Evolutionary conservation across 2,797 vertebrate species (phyloP), one percentile per base, ranked within the genome.

Genomic region (Cetoscarus ocellatus): DNA sequence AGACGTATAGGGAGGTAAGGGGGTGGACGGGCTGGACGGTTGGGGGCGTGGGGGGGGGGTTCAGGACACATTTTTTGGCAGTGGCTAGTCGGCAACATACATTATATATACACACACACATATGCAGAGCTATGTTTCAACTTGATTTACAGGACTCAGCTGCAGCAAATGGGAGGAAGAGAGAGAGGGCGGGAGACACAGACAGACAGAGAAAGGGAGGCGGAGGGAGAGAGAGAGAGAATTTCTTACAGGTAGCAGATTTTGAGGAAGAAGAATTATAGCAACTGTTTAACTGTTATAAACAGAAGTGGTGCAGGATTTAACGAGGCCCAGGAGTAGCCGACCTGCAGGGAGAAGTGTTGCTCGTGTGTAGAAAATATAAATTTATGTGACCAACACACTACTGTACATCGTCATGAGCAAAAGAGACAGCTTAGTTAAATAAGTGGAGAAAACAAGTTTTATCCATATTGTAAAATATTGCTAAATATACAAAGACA

Each of bases 21-120:
- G 61, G 38, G 38, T 39, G 38, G 38, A 27, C 27, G 38, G 38
- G 3, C 6, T 2, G 38, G 38, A 7, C n/a, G n/a, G n/a, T 7
- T 39, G 38, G 7, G 38, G 7, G 36, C 8, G 36, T 38, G 7
- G 7, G 38, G 75, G 39, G 59, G 74, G 73, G 73, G 87, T 90
- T 92, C 85, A 69, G 73, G 93, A 94, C 94, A 94, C 86, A 92
- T 95, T 95, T 88, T 96, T 96, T 97, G 96, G 96, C 95, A 95
- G 83, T 19, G 67, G 74, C 38, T 84, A 75, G 70, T 55, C 78
- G 91, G 61, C 70, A 84, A 70, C 64, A 65, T 68, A 79, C 73
- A 94, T 78, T 34, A 91, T 94, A 69, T 8, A 63, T 61, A 56
- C 45, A 66, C 43, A 66, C 34, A 36, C 57, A 59, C 35, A 67